Percentiles rank a stretch among this genome's conserved stretches.
These are phyloP conservation scores for Trichopoda pennipes DNA, from an alignment of 2,888 invertebrate species.

Conservation along the genomic window DNA sequence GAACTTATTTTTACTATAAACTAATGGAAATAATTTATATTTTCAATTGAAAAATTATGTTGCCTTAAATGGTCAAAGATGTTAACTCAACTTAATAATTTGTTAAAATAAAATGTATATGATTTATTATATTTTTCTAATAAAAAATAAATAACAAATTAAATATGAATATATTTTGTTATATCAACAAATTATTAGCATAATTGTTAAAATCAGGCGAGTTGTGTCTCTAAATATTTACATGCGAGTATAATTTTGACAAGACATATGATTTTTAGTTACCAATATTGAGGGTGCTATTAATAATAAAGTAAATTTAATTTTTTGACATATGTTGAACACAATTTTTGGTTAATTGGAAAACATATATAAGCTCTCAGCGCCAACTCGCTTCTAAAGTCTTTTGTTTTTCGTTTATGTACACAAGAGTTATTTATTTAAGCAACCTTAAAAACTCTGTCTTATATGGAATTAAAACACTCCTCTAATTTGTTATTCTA, in stretches of 20 bases:
- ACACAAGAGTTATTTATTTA: background rate
- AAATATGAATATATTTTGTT: no score
- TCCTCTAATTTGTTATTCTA: constrained; percentile 37
- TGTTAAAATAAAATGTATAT: no score
- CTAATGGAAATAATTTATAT: background rate
- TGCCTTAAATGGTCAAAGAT: constrained; percentile 38
- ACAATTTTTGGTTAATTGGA: constrained; percentile 26
- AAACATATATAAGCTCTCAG: constrained; percentile 19
- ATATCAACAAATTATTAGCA: no score
- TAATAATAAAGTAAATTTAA: constrained; percentile 17
- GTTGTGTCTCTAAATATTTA: no score
- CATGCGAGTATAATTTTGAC: no score
- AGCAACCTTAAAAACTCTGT: constrained; percentile 24
- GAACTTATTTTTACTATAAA: no score
- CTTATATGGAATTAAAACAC: constrained; percentile 30
- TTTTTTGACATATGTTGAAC: background rate
- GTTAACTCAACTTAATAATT: background rate
- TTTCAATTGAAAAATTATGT: constrained; percentile 9
- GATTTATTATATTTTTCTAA: no score
- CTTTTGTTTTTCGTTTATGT: constrained; percentile 3
- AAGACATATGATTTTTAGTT: background rate
- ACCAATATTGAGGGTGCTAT: constrained; percentile 5
- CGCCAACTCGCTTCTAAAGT: constrained; percentile 10
- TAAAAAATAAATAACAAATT: no score
- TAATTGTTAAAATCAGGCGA: no score